Evolutionary conservation across 2,888 invertebrate genomes (phyloP).

Genomic region (Dryococelus australis): DNA sequence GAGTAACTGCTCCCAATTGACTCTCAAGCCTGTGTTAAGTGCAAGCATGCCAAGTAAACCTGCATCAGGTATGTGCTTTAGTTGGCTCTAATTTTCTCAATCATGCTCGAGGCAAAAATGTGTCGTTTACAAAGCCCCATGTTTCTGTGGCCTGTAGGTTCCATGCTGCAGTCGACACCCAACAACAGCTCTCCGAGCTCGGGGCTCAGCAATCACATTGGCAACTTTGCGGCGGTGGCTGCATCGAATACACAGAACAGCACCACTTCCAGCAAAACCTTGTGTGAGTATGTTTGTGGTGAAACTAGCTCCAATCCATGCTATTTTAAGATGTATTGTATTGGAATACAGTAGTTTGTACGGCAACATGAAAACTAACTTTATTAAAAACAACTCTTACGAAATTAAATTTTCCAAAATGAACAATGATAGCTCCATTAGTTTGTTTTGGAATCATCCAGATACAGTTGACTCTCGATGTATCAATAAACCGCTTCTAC

Average conservation of each 20-base stretch:
- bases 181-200: conserved; percentile 60
- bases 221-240: conserved; percentile 54
- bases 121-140: conserved; percentile 37
- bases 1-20: conserved; percentile 42
- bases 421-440: too few species aligned
- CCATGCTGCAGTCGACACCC: conserved; percentile 54
- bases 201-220: conserved; percentile 57
- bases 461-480: too few species aligned
- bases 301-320: not conserved
- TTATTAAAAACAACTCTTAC: too few species aligned
- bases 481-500: too few species aligned
- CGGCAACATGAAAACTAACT: too few species aligned
- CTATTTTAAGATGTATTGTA: too few species aligned
- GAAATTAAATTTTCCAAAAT: too few species aligned
- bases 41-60: conserved; percentile 49
- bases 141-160: conserved; percentile 39
- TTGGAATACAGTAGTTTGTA: too few species aligned
- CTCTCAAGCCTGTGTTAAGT: conserved; percentile 42
- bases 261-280: conserved; percentile 58
- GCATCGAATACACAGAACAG: conserved; percentile 49
- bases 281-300: conserved; percentile 54
- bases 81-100: too few species aligned
- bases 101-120: too few species aligned
- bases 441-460: too few species aligned
- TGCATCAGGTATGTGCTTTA: conserved; percentile 49